These are phyloP conservation scores for Nemotelus nigrinus DNA, from an alignment of 2,888 invertebrate species.

Conservation along the genomic window DNA sequence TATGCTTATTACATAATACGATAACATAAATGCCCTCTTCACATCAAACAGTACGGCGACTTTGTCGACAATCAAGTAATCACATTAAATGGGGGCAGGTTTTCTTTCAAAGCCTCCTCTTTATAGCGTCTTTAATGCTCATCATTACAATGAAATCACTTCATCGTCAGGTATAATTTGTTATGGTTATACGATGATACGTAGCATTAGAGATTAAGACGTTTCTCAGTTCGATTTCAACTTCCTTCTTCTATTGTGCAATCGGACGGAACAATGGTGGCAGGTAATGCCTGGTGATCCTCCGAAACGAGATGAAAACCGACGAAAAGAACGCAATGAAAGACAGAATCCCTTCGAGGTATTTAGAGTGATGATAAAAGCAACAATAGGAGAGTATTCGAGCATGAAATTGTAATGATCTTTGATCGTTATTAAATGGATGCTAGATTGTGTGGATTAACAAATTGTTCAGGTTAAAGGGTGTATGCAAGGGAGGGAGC, in stretches of 20 bases:
- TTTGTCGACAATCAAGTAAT: too few species aligned
- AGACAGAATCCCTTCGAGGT: not conserved
- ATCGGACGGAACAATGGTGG: not conserved
- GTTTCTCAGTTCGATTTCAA: not conserved
- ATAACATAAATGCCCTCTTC: too few species aligned
- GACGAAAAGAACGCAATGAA: not conserved
- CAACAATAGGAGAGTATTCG: too few species aligned
- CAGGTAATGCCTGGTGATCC: not conserved
- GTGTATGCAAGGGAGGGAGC: too few species aligned
- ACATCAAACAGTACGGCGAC: too few species aligned
- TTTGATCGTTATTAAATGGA: too few species aligned
- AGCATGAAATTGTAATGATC: too few species aligned
- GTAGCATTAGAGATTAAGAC: not conserved
- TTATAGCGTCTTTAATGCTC: not conserved
- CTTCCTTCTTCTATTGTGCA: not conserved
- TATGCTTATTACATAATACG: too few species aligned
- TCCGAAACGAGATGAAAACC: not conserved
- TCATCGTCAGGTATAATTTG: not conserved
- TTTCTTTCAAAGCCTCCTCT: not conserved
- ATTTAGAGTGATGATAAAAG: too few species aligned
- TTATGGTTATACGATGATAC: not conserved
- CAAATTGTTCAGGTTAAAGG: too few species aligned
- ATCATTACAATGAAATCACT: not conserved
- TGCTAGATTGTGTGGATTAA: too few species aligned
- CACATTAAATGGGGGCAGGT: too few species aligned